Percentiles rank a stretch among this genome's conserved stretches.
These are phyloP conservation scores for Lichenostomus cassidix DNA, from an alignment of 2,113 vertebrate species.

Conservation along the genomic window DNA sequence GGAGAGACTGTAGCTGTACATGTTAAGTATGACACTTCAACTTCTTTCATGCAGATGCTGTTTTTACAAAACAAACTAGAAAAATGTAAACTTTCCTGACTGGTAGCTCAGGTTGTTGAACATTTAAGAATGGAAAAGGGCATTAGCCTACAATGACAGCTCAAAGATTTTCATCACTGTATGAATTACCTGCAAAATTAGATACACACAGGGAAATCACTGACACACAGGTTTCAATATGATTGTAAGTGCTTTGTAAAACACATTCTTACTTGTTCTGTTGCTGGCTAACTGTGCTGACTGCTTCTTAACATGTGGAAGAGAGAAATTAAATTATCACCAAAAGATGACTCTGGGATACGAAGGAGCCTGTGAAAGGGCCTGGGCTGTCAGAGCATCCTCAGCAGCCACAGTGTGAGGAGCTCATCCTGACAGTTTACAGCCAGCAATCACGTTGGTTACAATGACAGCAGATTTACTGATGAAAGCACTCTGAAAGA, in stretches of 20 bases:
- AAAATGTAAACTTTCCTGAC: background rate
- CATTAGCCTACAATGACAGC: background rate
- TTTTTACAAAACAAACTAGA: background rate
- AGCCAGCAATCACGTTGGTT: background rate
- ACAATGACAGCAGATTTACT: background rate
- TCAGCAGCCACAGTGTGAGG: background rate
- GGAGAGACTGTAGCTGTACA: background rate
- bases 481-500: background rate
- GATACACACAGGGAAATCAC: background rate
- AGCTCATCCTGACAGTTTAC: background rate
- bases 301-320: background rate
- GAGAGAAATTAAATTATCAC: background rate
- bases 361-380: background rate
- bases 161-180: background rate
- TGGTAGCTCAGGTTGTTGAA: background rate
- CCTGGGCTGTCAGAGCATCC: background rate
- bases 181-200: background rate
- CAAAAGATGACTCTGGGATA: background rate
- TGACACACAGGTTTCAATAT: background rate
- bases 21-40: background rate
- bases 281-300: background rate
- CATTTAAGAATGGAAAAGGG: background rate
- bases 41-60: background rate
- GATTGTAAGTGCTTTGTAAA: background rate
- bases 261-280: background rate